These are phyloP conservation scores for Lycocerus yunnanus DNA, from an alignment of 2,888 invertebrate genomes.

Conservation along the genomic window DNA sequence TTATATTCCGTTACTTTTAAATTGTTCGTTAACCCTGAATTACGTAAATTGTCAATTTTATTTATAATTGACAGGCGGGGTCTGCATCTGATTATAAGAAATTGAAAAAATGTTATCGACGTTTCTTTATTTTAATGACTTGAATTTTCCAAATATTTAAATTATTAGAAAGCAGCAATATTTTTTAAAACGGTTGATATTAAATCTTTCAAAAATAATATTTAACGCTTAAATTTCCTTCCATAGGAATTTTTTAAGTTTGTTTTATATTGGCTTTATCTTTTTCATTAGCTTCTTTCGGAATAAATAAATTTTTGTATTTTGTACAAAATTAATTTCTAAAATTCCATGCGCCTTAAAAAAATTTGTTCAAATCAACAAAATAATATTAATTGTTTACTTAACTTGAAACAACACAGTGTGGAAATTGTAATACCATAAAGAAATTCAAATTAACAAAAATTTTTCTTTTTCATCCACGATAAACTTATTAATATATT, in stretches of 20 bases:
- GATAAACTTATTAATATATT: not conserved
- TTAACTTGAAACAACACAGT: not conserved
- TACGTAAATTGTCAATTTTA: not conserved
- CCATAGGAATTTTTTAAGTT: not conserved
- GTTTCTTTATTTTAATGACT: not conserved
- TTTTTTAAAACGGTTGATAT: not conserved
- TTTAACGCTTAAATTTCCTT: not conserved
- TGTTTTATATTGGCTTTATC: not conserved
- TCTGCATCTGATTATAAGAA: not conserved
- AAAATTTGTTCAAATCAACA: not conserved
- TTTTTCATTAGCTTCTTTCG: not conserved
- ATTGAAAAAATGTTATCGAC: not conserved
- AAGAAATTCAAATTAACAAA: no score
- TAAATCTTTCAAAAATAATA: not conserved
- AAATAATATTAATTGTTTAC: not conserved
- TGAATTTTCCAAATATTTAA: no score
- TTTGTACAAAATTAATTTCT: not conserved
- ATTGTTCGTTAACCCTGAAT: not conserved
- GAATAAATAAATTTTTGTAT: not conserved
- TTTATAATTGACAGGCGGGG: not conserved
- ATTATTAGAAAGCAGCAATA: no score
- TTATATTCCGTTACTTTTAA: slow-evolving; percentile 5
- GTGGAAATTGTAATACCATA: not conserved
- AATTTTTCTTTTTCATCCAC: not conserved
- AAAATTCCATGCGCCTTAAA: not conserved